Percentiles rank a stretch among this genome's conserved stretches.
Evolutionary conservation across 2,797 vertebrate genomes (phyloP).

Genomic region (Vespertilio murinus): DNA sequence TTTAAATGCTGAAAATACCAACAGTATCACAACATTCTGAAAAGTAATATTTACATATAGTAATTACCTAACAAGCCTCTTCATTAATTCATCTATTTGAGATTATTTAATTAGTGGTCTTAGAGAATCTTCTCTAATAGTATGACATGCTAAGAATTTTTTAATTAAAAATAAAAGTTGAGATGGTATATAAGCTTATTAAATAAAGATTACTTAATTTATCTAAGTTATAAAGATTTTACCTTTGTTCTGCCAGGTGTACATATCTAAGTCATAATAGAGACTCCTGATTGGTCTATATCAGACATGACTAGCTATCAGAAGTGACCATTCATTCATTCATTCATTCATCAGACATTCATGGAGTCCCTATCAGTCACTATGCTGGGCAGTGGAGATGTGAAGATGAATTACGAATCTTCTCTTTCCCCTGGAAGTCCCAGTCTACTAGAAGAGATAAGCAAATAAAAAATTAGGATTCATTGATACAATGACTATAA

Average conservation of each 20-base stretch:
- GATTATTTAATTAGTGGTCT: not conserved
- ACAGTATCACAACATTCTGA: not conserved
- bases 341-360: not conserved
- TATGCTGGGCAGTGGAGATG: not conserved
- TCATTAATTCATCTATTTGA: not conserved
- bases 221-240: not conserved
- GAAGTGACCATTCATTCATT: too few species aligned
- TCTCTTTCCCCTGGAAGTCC: not conserved
- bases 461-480: not conserved
- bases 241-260: not conserved
- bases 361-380: not conserved
- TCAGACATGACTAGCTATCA: not conserved
- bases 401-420: not conserved
- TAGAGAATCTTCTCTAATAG: not conserved
- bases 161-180: conserved; percentile 13
- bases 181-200: not conserved
- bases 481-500: not conserved
- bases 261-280: not conserved
- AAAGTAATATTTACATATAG: conserved; percentile 2
- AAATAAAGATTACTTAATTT: not conserved
- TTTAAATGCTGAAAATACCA: not conserved
- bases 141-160: not conserved
- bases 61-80: not conserved
- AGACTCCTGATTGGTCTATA: not conserved
- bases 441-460: not conserved